These are phyloP conservation scores for Coregonus ussuriensis DNA, from an alignment of 2,797 vertebrate genomes.

Conservation along the genomic window DNA sequence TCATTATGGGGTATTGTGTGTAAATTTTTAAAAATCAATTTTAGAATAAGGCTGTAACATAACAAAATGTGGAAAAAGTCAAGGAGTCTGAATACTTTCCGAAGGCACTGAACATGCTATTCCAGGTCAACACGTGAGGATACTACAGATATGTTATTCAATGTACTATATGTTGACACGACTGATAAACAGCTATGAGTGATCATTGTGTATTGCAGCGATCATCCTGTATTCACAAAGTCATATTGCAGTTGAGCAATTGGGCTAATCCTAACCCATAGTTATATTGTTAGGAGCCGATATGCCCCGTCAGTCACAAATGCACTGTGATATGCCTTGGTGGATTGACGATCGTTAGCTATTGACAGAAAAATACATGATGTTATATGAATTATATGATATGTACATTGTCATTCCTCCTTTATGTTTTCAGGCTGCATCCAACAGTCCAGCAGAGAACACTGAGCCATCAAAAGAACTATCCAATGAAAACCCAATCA, in stretches of 20 bases:
- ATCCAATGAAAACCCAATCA: constrained; percentile 19
- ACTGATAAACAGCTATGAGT: too few species aligned
- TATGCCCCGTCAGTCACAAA: not conserved
- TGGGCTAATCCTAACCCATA: not conserved
- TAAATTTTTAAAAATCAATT: too few species aligned
- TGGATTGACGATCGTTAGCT: not conserved
- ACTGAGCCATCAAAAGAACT: constrained; percentile 30
- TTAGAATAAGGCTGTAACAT: too few species aligned
- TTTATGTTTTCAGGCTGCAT: constrained; percentile 46
- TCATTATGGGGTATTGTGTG: too few species aligned
- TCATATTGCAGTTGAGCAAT: too few species aligned
- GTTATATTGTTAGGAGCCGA: not conserved
- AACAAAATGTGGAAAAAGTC: too few species aligned
- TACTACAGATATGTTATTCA: not conserved
- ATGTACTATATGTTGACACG: too few species aligned
- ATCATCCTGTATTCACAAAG: too few species aligned
- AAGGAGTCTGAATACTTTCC: too few species aligned
- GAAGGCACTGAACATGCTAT: constrained; percentile 8
- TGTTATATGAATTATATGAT: not conserved
- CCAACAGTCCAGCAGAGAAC: constrained; percentile 21
- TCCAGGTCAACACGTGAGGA: constrained; percentile 29
- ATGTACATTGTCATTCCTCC: constrained; percentile 6
- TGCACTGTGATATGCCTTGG: not conserved
- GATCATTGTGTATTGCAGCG: too few species aligned
- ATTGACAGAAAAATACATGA: too few species aligned